Evolutionary conservation across 2,113 vertebrate genomes (phyloP), one percentile per base, ranked within the genome.

Genomic region (Polyodon spathula): DNA sequence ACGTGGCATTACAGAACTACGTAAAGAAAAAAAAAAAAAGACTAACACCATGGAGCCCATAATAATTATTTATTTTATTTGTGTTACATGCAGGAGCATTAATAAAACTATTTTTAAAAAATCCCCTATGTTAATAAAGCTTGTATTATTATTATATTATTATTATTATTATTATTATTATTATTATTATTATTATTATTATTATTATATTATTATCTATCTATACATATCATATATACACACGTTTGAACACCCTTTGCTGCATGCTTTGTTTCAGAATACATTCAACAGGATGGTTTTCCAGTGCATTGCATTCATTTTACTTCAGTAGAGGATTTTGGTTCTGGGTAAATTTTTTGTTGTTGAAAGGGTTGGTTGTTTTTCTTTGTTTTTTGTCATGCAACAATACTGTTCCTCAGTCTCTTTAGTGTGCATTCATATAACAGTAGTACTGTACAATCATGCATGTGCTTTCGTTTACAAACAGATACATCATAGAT

Each of bases 211-310:
- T 50, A 10, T 39, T 48, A 6, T 40, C 8, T 43, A 56, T 44
- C 11, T 64, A 59, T 44, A 59, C 50, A 65, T 68, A 68, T 65
- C 73, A 65, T 60, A 71, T 69, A 75, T 63, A 58, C 4, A 71
- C 68, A 69, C 68, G 65, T 77, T 80, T 73, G 75, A 74, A 80
- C 76, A 59, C n/a, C 46, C 52, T 64, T 41, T 39, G 38, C 40
- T 16, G 63, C 66, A 68, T 68, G 66, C 66, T 56, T 52, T 17
- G 37, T 40, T 56, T 51, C 40, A 55, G 50, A 44, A 59, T 63
- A 64, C 58, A 68, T 64, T 68, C 62, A 64, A 56, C 38, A 52
- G 56, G 41, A 62, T 43, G 38, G 38, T 8, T 40, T 56, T 56
- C 55, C 38, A 41, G 60, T 53, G 43, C 58, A 55, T 52, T 58